A percentile compares a stretch with the other conserved stretches of the same genome.
phyloP scores from a whole-genome alignment of 2,888 invertebrate species.

The Rosalia funebris region DNA sequence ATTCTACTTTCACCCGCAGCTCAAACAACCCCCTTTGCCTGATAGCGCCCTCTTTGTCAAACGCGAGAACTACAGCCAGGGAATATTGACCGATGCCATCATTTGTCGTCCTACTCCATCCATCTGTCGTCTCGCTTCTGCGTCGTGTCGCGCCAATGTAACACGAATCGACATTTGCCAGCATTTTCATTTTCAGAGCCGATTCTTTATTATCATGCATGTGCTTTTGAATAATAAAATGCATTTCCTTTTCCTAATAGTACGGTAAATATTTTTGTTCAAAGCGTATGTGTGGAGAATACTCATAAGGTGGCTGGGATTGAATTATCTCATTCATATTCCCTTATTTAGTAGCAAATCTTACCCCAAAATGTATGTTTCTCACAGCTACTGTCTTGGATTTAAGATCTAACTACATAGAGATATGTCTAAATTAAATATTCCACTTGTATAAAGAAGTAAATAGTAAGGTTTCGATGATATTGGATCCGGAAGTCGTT shows the following conservation, averaged over 20 bases:
- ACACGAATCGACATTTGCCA: conserved; percentile 45
- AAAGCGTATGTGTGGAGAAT: conserved; percentile 20
- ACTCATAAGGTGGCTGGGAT: conserved; percentile 8
- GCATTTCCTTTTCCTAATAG: conserved; percentile 33
- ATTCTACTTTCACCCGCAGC: too few relatives aligned
- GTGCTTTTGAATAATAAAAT: conserved; percentile 41
- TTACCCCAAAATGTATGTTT: too few relatives aligned
- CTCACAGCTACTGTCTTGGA: too few relatives aligned
- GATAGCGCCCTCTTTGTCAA: conserved; percentile 52
- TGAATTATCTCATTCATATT: conserved; percentile 7
- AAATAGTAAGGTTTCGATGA: too few relatives aligned
- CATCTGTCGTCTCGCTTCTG: conserved; percentile 46
- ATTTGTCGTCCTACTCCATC: conserved; percentile 39
- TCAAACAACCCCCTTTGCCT: conserved; percentile 27
- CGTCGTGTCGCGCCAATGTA: conserved; percentile 47
- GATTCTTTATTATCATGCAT: conserved; percentile 37
- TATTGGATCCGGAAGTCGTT: too few relatives aligned
- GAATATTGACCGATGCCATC: conserved; percentile 56
- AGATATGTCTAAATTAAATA: too few relatives aligned
- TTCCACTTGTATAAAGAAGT: too few relatives aligned
- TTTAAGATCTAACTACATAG: too few relatives aligned
- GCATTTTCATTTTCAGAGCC: conserved; percentile 41
- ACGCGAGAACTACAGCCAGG: conserved; percentile 50
- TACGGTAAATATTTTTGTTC: conserved; percentile 30
- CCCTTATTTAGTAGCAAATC: too few relatives aligned